These are phyloP conservation scores for Phortica magna DNA, from an alignment of 2,888 invertebrate genomes.

Conservation along the genomic window DNA sequence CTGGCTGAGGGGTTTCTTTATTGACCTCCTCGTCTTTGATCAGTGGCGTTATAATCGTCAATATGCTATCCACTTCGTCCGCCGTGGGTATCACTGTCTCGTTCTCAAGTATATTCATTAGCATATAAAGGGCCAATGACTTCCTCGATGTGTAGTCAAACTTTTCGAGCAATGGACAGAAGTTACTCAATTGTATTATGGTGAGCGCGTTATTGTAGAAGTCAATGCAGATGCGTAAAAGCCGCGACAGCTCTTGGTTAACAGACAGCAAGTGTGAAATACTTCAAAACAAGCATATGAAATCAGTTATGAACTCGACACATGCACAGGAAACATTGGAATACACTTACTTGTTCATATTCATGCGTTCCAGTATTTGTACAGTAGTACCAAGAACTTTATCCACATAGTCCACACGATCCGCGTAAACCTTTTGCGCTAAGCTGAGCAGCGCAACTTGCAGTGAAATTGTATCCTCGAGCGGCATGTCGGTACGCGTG, in stretches of 20 bases:
- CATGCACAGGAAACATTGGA: not conserved
- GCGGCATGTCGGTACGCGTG: constrained; percentile 95
- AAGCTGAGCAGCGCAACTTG: constrained; percentile 96
- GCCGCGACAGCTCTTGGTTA: constrained; percentile 94
- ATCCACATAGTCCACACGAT: constrained; percentile 95
- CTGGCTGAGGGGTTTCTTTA: constrained; percentile 76
- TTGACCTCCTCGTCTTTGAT: constrained; percentile 90
- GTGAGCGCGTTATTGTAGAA: constrained; percentile 95
- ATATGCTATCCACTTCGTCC: constrained; percentile 90
- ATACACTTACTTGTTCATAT: constrained; percentile 85
- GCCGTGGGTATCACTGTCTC: constrained; percentile 92
- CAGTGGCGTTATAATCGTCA: constrained; percentile 90
- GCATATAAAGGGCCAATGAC: constrained; percentile 91
- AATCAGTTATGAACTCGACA: not conserved
- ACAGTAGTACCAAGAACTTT: constrained; percentile 95
- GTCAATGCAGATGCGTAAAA: constrained; percentile 96
- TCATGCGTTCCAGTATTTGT: constrained; percentile 92
- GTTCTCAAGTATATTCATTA: constrained; percentile 93
- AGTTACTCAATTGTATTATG: constrained; percentile 91
- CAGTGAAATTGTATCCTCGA: constrained; percentile 96
- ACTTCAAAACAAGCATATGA: constrained; percentile 52
- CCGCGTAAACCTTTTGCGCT: constrained; percentile 97
- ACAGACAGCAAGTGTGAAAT: constrained; percentile 81
- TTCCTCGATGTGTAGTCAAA: constrained; percentile 93
- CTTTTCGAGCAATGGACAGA: constrained; percentile 89